Evolutionary conservation across 2,113 vertebrate genomes (phyloP), one percentile per base, ranked within the genome.

Genomic region (Agapornis roseicollis): DNA sequence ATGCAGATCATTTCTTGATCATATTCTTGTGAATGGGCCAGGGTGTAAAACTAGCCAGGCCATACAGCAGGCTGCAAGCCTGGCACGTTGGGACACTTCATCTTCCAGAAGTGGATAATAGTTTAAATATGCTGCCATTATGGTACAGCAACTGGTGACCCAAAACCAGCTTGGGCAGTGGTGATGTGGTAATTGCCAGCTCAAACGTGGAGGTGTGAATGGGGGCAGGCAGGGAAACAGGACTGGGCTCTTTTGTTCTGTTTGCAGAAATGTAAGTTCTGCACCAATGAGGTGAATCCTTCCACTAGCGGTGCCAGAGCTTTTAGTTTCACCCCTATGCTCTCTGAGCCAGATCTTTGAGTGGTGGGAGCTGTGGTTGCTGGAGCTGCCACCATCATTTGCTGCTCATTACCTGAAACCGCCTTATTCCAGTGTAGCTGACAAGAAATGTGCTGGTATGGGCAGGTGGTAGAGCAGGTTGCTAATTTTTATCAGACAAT

Each of bases 401-500:
- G 33, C n/a, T 90, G 50, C 41, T 90, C 23, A 2, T 39, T 1
- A 1, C 49, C 65, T 29, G 44, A 63, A 76, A n/a, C n/a, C 25
- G 7, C 28, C 9, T 61, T 39, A 13, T 19, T 56, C 39, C 14
- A 1, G 28, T 41, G 25, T 24, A n/a, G 72, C 9, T 0, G 0
- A 25, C 17, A 63, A 37, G 58, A 80, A 92, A 90, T 0, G 0
- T 44, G 68, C 68, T 42, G 58, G 65, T 47, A 23, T 7, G 8
- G 66, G 39, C 73, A 79, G 24, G 70, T 91, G 86, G 69, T 76
- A 69, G 77, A 89, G 41, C 79, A 41, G 49, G 47, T 92, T 79
- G 41, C 81, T 95, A 88, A 95, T 85, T 96, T 93, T 94, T 88
- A 88, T 85, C 89, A 91, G 66, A 82, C n/a, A 22, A 80, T 46